Evolutionary conservation across 2,888 invertebrate species (phyloP).

Genomic region (Leptopilina syphax): DNA sequence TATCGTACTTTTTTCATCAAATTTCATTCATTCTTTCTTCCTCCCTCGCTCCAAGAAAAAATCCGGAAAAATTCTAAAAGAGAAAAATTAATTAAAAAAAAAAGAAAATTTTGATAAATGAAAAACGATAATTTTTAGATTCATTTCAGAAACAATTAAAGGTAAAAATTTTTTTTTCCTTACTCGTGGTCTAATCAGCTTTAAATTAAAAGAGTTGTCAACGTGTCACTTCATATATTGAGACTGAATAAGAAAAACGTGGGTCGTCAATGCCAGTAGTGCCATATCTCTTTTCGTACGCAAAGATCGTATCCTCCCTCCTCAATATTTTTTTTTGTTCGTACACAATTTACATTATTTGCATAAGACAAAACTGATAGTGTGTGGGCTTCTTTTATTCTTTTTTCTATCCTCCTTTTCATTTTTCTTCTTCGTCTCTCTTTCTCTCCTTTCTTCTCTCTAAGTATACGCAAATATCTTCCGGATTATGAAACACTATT

Average conservation of each 20-base stretch:
- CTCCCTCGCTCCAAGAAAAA: too few species aligned
- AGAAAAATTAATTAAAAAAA: too few species aligned
- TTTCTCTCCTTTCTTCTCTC: background rate
- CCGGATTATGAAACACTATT: slow-evolving; percentile 30
- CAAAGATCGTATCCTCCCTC: slow-evolving; percentile 24
- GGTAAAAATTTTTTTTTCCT: background rate
- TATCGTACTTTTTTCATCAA: background rate
- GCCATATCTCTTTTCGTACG: slow-evolving; percentile 28
- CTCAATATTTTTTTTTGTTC: too few species aligned
- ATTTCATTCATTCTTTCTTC: too few species aligned
- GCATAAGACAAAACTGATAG: slow-evolving; percentile 22
- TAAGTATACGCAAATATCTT: background rate
- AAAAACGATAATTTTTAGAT: background rate
- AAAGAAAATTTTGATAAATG: too few species aligned
- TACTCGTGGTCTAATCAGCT: slow-evolving; percentile 13
- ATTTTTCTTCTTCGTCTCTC: background rate
- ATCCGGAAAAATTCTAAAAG: too few species aligned
- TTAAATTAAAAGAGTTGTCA: slow-evolving; percentile 26
- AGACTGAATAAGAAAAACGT: slow-evolving; percentile 36
- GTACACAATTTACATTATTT: slow-evolving; percentile 7
- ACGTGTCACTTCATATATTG: slow-evolving; percentile 34
- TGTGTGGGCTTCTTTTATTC: slow-evolving; percentile 22
- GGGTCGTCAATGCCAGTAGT: slow-evolving; percentile 22
- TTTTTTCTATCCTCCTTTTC: background rate
- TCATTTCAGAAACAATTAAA: background rate